Conservation (phyloP, 2,888 invertebrate species). For the Trilocha varians region DNA sequence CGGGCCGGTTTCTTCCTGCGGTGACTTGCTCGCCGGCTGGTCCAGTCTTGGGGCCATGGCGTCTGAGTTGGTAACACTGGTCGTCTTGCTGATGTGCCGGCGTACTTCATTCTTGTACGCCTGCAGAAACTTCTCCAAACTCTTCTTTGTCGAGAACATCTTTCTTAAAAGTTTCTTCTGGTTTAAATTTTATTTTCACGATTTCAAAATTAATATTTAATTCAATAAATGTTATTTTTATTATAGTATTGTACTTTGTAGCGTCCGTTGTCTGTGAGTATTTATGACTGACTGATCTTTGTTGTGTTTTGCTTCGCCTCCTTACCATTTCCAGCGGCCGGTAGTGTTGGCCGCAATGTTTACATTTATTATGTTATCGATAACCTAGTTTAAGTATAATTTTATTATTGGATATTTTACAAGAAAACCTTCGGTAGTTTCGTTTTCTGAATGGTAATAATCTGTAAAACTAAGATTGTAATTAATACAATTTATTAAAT, state of each 20-base stretch:
- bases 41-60: slow-evolving; percentile 69
- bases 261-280: slow-evolving; percentile 38
- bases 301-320: slow-evolving; percentile 58
- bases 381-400: slow-evolving; percentile 24
- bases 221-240: slow-evolving; percentile 20
- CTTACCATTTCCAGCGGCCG: slow-evolving; percentile 49
- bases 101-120: slow-evolving; percentile 59
- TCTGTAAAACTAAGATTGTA: too few species aligned
- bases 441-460: too few species aligned
- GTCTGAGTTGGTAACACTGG: slow-evolving; percentile 74
- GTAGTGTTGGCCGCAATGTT: slow-evolving; percentile 47
- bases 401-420: slow-evolving; percentile 8
- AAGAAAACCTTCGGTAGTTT: too few species aligned
- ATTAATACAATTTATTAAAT: too few species aligned
- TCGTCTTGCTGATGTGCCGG: slow-evolving; percentile 74
- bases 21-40: slow-evolving; percentile 39
- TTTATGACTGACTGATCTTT: slow-evolving; percentile 63
- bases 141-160: slow-evolving; percentile 59
- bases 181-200: slow-evolving; percentile 10
- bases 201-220: slow-evolving; percentile 8
- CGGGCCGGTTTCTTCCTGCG: slow-evolving; percentile 48
- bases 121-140: slow-evolving; percentile 50
- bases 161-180: slow-evolving; percentile 12
- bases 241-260: slow-evolving; percentile 12
- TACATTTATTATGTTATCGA: slow-evolving; percentile 58